Evolutionary conservation across 2,888 invertebrate genomes (phyloP), one percentile per base, ranked within the genome.

Genomic region (Pilophorus perplexus): DNA sequence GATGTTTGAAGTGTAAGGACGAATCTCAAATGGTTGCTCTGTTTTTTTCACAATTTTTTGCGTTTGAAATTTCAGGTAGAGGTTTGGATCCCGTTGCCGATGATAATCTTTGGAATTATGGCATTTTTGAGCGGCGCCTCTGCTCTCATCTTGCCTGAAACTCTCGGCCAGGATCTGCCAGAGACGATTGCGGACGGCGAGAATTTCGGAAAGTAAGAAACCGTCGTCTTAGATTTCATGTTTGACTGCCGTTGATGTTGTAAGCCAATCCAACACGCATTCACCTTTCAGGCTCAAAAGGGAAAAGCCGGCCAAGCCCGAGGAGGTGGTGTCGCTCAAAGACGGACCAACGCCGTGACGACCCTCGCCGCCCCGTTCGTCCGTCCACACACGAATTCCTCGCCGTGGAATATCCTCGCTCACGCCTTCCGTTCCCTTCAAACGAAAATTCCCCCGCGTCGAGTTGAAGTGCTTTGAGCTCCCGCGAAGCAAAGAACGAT

Each of bases 181-280:
- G 86, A 86, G 74, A 82, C 85, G 0, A 82, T 86, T 68, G 82
- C 81, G 73, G 85, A 86, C 72, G 84, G 84, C 3, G 84, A 84
- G 75, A 74, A 77, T 18, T 85, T 85, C 75, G 83, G 84, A 78
- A 80, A 78, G 84, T 83, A 75, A 77, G 72, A 20, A 16, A 3
- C 20, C 8, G 22, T 54, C 20, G 3, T 6, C 8, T 5, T n/a
- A 42, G 8, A 10, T 42, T 42, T 5, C n/a, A 5, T 42, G 5
- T 5, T 5, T 42, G 14, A 5, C 8, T 42, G 14, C 42, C 6
- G 6, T 33, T 33, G 33, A 42, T 42, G 42, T 14, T 6, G 42
- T n/a, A 42, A 14, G 42, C 42, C 42, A 33, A 6, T 8, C 6
- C 6, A 6, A 33, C 10, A 33, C 6, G 33, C 33, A 8, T 6